Percentiles rank a stretch among this genome's conserved stretches.
These are phyloP conservation scores for Lasioglossum villosulum DNA, from an alignment of 2,888 invertebrate genomes.

Conservation along the genomic window DNA sequence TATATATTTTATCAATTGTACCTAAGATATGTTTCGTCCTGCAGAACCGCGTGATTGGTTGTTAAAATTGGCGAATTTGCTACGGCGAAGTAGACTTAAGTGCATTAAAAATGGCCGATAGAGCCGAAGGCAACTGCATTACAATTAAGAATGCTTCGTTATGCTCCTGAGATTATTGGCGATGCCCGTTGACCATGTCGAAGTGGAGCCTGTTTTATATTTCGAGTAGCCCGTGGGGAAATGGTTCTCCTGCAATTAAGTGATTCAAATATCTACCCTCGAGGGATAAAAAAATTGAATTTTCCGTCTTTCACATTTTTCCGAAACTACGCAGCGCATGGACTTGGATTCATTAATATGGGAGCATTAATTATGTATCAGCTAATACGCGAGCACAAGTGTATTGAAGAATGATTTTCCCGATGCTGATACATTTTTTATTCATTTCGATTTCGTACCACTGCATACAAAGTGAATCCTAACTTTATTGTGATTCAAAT, in stretches of 20 bases:
- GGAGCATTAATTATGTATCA: background rate
- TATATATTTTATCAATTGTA: background rate
- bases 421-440: background rate
- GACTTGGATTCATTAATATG: background rate
- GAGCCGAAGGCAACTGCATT: conserved; percentile 75
- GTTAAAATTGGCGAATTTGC: conserved; percentile 62
- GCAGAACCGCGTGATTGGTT: conserved; percentile 3
- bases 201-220: conserved; percentile 60
- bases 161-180: conserved; percentile 67
- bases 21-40: background rate
- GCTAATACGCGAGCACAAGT: background rate
- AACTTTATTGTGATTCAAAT: background rate
- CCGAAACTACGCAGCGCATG: background rate
- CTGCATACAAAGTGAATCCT: background rate
- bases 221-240: conserved; percentile 59
- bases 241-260: conserved; percentile 64
- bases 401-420: background rate
- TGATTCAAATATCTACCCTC: conserved; percentile 34
- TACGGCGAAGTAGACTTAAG: conserved; percentile 67
- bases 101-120: conserved; percentile 76
- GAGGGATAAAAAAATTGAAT: conserved; percentile 33
- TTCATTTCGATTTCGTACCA: background rate
- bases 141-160: conserved; percentile 79
- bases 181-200: conserved; percentile 62
- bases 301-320: conserved; percentile 9